Percentiles rank a stretch among this genome's conserved stretches.
Conservation (phyloP, 2,113 vertebrate species). For the Zootoca vivipara region DNA sequence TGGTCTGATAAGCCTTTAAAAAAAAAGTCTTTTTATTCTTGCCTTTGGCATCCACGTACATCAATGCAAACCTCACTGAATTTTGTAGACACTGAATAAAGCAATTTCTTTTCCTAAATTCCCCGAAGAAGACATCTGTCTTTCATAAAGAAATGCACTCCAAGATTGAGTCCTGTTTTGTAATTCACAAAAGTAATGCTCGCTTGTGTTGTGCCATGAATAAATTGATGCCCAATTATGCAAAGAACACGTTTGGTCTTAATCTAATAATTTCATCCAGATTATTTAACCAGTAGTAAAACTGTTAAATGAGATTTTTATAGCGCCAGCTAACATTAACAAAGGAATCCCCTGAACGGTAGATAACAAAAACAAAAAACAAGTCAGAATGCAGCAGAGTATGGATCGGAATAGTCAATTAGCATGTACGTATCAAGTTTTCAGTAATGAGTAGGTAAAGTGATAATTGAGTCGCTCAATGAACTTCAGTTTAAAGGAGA, state of each 20-base stretch:
- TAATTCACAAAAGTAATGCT: slow-evolving; percentile 53
- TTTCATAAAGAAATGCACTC: slow-evolving; percentile 31
- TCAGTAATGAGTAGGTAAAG: slow-evolving; percentile 48
- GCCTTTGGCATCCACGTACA: slow-evolving; percentile 21
- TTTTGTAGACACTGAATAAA: slow-evolving; percentile 45
- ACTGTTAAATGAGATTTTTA: slow-evolving; percentile 40
- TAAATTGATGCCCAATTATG: slow-evolving; percentile 58
- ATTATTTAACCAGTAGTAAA: slow-evolving; percentile 46
- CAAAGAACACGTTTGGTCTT: slow-evolving; percentile 37
- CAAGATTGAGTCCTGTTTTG: slow-evolving; percentile 41
- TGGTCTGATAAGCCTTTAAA: background rate
- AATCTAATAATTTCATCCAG: slow-evolving; percentile 63
- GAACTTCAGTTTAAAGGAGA: slow-evolving; percentile 41
- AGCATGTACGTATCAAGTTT: slow-evolving; percentile 31
- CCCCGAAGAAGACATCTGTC: slow-evolving; percentile 37
- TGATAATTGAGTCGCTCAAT: slow-evolving; percentile 34
- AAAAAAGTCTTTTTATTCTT: background rate
- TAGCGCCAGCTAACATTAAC: background rate
- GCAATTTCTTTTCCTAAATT: slow-evolving; percentile 46
- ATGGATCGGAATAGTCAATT: slow-evolving; percentile 45
- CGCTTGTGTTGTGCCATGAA: slow-evolving; percentile 49
- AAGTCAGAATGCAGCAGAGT: slow-evolving; percentile 28
- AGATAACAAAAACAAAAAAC: slow-evolving; percentile 12
- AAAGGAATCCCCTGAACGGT: slow-evolving; percentile 23
- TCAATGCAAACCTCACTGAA: slow-evolving; percentile 51